Evolutionary conservation across 2,113 vertebrate species (phyloP).

Genomic region (Sinosuthora webbiana): DNA sequence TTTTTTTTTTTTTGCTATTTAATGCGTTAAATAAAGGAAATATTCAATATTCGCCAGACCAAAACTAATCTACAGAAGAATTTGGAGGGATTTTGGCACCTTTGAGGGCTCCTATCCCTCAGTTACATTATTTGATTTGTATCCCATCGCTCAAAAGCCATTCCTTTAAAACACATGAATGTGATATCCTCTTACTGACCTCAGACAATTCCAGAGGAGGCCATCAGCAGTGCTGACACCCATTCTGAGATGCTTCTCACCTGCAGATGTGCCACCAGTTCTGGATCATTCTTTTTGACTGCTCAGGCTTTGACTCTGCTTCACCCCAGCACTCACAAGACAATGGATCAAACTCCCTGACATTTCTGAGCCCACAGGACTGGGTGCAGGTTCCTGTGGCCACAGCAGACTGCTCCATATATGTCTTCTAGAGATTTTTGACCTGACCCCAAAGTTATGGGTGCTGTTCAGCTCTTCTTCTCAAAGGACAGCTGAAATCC

Average conservation of each 20-base stretch:
- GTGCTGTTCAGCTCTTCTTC: neutral
- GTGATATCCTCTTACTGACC: neutral
- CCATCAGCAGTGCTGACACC: neutral
- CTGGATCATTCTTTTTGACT: neutral
- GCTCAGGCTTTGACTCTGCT: neutral
- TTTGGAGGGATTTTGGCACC: neutral
- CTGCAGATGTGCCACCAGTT: neutral
- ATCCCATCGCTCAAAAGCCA: neutral
- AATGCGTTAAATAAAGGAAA: neutral
- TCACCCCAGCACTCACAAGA: neutral
- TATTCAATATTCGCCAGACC: neutral
- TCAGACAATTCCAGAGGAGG: neutral
- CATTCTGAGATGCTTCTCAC: neutral
- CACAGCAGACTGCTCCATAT: neutral
- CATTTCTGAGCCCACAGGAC: neutral
- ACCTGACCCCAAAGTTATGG: neutral
- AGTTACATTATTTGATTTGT: neutral
- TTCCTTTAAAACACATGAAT: neutral
- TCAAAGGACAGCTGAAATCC: neutral
- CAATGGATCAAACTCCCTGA: neutral
- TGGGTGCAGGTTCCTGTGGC: neutral
- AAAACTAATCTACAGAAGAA: neutral
- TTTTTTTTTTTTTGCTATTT: neutral
- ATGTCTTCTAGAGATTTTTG: neutral
- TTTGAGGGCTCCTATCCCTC: neutral